Conservation (phyloP, 35 echinoderm and acorn worm genomes). For the Strongylocentrotus purpuratus region DNA sequence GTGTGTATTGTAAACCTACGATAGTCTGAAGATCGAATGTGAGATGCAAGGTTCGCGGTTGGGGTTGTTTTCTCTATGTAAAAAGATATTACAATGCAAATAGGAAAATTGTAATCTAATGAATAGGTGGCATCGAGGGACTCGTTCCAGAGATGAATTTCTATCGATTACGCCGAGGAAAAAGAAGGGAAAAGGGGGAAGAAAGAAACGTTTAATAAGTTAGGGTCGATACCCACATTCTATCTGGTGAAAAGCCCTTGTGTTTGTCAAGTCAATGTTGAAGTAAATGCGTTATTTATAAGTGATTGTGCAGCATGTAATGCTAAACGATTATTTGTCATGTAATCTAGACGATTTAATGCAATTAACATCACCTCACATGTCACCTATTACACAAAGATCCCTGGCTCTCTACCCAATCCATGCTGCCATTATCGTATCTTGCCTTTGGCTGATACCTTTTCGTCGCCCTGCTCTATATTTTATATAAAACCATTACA, state of each 20-base stretch:
- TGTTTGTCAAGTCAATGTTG: slow-evolving; percentile 11
- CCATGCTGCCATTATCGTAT: background rate
- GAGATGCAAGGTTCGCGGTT: background rate
- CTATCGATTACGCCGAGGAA: background rate
- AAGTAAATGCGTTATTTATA: background rate
- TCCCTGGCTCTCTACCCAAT: background rate
- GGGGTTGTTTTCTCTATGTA: slow-evolving; percentile 2
- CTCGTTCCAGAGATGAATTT: background rate
- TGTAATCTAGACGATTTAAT: slow-evolving; percentile 5
- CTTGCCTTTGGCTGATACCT: background rate
- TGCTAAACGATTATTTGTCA: slow-evolving; percentile 2
- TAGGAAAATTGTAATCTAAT: slow-evolving; percentile 19
- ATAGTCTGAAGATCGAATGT: background rate
- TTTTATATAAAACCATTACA: background rate
- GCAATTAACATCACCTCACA: slow-evolving; percentile 10
- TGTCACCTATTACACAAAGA: background rate
- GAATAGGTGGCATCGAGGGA: background rate
- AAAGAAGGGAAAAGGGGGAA: background rate
- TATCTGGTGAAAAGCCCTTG: background rate
- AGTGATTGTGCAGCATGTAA: background rate
- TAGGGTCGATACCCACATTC: background rate
- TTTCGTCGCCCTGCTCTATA: background rate
- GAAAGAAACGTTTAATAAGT: background rate
- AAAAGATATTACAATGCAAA: slow-evolving; percentile 11
- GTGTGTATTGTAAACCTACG: slow-evolving; percentile 17